These are phyloP conservation scores for Chloroceryle amazona DNA, from an alignment of 2,797 vertebrate genomes.

Conservation along the genomic window DNA sequence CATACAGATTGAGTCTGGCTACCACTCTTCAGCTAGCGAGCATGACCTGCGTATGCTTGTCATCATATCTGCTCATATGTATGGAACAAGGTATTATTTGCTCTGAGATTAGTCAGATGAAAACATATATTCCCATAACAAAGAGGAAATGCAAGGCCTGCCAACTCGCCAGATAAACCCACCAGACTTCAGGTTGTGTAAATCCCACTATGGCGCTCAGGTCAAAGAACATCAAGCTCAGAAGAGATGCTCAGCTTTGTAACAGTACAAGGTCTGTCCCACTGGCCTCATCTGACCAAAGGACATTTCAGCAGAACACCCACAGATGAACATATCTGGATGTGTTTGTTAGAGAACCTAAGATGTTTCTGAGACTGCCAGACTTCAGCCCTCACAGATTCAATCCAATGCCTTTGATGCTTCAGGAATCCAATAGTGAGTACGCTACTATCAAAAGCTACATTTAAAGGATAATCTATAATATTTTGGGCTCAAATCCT, in stretches of 20 bases:
- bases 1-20: neutral
- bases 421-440: neutral
- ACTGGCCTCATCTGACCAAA: neutral
- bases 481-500: neutral
- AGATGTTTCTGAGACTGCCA: neutral
- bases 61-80: neutral
- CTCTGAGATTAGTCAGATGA: neutral
- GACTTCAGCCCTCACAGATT: neutral
- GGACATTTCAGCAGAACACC: neutral
- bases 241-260: neutral
- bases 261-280: neutral
- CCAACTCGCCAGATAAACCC: neutral
- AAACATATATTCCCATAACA: rapidly evolving
- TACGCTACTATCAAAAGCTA: neutral
- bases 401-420: neutral
- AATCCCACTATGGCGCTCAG: neutral
- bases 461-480: neutral
- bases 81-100: neutral
- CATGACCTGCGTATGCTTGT: neutral
- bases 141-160: neutral
- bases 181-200: neutral
- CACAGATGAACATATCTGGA: neutral
- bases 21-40: neutral
- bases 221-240: neutral
- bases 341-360: neutral